Base-by-base conservation (phyloP, 2,888 invertebrate species). In the Chaetoderma sp. region DNA sequence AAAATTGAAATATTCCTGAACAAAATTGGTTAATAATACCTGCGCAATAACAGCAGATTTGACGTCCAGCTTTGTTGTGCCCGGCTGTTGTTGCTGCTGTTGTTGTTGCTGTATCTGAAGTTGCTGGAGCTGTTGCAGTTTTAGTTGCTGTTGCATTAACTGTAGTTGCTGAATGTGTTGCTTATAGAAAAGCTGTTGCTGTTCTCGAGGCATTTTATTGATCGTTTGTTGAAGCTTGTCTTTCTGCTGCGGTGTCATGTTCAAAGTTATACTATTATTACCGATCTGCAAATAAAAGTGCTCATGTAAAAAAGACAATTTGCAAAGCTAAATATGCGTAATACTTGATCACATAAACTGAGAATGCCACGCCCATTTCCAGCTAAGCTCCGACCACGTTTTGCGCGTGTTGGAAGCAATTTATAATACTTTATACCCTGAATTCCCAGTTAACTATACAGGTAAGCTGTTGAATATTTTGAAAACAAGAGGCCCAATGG, bases 201-300 rank as follows among this genome's bases (percentile, higher is more conserved):
- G 81, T 32, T 83, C 83, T 28, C 78, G 78, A 0, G 81, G 75
- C 76, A 82, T 75, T 49, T 74, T 72, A 27, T 78, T 71, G 57
- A 82, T 62, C 60, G 78, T 76, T 6, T 76, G 72, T 61, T 78
- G 74, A 10, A 82, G 72, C 60, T 80, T 79, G 28, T 79, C 77
- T 49, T 77, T 76, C 69, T 81, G 83, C n/a, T 77, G 78, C 33
- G 74, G 75, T 21, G 80, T 81, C 60, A 82, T 67, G 58, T 76
- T 79, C 50, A 83, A 87, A 67, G 74, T 76, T 36, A 80, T 56
- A 21, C 76, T 65, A 59, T 89, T 89, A 73, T 89, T 89, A 4
- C 84, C 85, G 65, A 86, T 75, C 83, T 84, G 67, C 6, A 68
- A 67, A 1, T 1, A 52, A n/a, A n/a, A n/a, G n/a, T n/a, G n/a